Base-by-base conservation (phyloP, 2,888 invertebrate species). In the Epirrita christyi region DNA sequence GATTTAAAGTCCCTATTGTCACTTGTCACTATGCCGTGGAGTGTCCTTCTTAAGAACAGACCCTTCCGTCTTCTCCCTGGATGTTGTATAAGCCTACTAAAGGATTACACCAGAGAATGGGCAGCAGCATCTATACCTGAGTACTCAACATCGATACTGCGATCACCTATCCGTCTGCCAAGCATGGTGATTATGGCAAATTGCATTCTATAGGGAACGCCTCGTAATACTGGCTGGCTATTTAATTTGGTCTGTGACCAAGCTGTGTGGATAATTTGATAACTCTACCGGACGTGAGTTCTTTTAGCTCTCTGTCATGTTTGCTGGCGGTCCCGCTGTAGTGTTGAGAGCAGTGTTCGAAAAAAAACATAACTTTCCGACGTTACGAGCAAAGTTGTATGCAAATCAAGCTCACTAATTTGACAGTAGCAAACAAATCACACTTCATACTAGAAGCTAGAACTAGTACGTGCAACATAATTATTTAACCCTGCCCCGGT, bases 191-290 rank as follows among this genome's bases (percentile, higher is more conserved):
- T n/a, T n/a, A n/a, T n/a, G n/a, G n/a, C n/a, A n/a, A n/a, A n/a
- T n/a, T n/a, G n/a, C n/a, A n/a, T n/a, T n/a, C n/a, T n/a, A n/a
- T n/a, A n/a, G n/a, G n/a, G n/a, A n/a, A n/a, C n/a, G n/a, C n/a
- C n/a, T n/a, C n/a, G n/a, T 21, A 21, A 21, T 21, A 21, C 21
- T 21, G n/a, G 11, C 6, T 37, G 46, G 36, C 41, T 41, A 32
- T 49, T 41, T 32, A 1, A 15, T 49, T 49, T 29, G 15, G 28
- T 11, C 32, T 45, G 44, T 43, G 70, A 83, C 87, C 87, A 82
- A 61, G 49, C 56, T 58, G 63, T 67, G 68, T 64, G 71, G 81
- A 85, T 89, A 87, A 88, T 88, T 88, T 83, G 83, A 87, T 88
- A 88, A 88, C 53, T 44, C 54, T 32, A 55, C 52, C 48, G 29